Conservation (phyloP, 2,888 invertebrate genomes). For the Arrhopalites spinosus region DNA sequence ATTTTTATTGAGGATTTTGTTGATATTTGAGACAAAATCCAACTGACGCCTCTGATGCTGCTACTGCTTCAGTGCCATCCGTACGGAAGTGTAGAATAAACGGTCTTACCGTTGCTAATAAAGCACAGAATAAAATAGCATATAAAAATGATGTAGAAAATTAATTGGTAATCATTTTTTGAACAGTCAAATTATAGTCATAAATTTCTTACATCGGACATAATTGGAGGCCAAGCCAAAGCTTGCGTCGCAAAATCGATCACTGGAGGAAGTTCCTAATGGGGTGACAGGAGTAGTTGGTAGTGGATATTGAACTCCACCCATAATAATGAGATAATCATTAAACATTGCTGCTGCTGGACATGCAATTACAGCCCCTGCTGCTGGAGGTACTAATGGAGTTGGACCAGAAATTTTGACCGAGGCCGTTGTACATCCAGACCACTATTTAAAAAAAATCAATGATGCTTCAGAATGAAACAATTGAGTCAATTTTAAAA, state of each 20-base stretch:
- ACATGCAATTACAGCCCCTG: slow-evolving; percentile 3
- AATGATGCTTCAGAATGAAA: too few relatives aligned
- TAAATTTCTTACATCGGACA: slow-evolving; percentile 48
- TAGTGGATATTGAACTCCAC: slow-evolving; percentile 46
- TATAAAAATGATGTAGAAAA: not conserved
- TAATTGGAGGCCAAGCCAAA: slow-evolving; percentile 35
- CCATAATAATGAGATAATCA: slow-evolving; percentile 50
- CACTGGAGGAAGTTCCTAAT: slow-evolving; percentile 36
- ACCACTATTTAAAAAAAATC: too few relatives aligned
- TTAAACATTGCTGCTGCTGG: slow-evolving; percentile 24
- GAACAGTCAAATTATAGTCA: not conserved
- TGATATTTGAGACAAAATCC: slow-evolving; percentile 52
- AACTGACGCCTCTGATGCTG: slow-evolving; percentile 36
- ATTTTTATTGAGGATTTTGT: slow-evolving; percentile 43
- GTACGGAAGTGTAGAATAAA: slow-evolving; percentile 78
- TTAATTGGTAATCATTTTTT: not conserved
- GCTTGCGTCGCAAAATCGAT: slow-evolving; percentile 51
- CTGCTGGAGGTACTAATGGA: slow-evolving; percentile 1
- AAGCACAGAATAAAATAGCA: slow-evolving; percentile 36
- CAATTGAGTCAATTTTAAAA: too few relatives aligned
- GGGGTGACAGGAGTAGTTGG: not conserved
- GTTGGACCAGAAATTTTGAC: slow-evolving; percentile 43
- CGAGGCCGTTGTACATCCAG: slow-evolving; percentile 42
- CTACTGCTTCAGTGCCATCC: slow-evolving; percentile 65
- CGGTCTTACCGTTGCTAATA: slow-evolving; percentile 77